Percentiles rank a stretch among this genome's conserved stretches.
These are phyloP conservation scores for Herminia tarsipennalis DNA, from an alignment of 2,888 invertebrate species.

Conservation along the genomic window DNA sequence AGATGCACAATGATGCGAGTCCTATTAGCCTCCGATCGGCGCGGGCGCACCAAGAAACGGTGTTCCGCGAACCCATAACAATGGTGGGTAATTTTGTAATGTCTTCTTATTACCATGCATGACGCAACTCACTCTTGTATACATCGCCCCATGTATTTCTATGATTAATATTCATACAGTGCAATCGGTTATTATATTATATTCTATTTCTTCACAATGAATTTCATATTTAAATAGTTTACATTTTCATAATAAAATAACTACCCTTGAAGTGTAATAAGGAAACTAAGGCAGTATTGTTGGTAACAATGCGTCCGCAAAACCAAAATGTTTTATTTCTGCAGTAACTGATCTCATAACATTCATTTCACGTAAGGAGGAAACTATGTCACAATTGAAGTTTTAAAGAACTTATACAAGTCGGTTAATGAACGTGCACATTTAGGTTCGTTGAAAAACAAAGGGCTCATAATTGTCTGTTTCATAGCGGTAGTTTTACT, in stretches of 20 bases:
- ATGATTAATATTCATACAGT: constrained; percentile 67
- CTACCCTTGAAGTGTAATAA: constrained; percentile 30
- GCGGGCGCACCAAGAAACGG: constrained; percentile 62
- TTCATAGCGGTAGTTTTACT: constrained; percentile 16
- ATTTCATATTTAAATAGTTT: constrained; percentile 32
- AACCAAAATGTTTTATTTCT: constrained; percentile 14
- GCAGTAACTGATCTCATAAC: constrained; percentile 18
- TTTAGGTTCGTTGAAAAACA: constrained; percentile 27
- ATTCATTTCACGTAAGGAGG: constrained; percentile 29
- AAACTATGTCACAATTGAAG: constrained; percentile 34
- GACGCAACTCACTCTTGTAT: constrained; percentile 71
- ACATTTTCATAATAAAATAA: constrained; percentile 14
- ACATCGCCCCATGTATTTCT: constrained; percentile 56
- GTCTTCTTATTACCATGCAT: constrained; percentile 80
- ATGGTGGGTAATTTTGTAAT: constrained; percentile 83
- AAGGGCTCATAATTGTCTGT: constrained; percentile 19
- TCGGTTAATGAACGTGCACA: constrained; percentile 23
- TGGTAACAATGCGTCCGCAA: constrained; percentile 15
- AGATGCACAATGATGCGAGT: constrained; percentile 72
- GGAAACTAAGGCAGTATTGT: constrained; percentile 22
- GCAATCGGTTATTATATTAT: constrained; percentile 59
- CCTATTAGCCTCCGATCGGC: constrained; percentile 69
- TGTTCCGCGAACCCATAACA: constrained; percentile 82
- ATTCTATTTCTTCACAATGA: constrained; percentile 56
- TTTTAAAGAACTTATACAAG: constrained; percentile 20